Evolutionary conservation across 2,888 invertebrate genomes (phyloP), one percentile per base, ranked within the genome.

Genomic region (Papilio demoleus): DNA sequence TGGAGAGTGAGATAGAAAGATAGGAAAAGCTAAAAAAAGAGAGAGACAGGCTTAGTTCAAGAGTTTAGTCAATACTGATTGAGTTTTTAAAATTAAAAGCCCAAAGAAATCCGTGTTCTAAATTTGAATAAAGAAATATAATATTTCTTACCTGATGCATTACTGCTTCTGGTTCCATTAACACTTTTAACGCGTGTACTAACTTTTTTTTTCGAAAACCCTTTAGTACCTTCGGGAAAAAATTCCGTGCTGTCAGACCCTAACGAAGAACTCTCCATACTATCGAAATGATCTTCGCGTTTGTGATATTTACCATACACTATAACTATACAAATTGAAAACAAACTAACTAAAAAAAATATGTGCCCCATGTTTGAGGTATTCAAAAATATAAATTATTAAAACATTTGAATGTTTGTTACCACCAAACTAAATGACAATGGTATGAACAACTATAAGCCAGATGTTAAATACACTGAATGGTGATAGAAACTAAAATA

Each of bases 191-290:
- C 50, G 4, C 27, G 50, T 31, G 27, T n/a, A 27, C 53, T 56
- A 2, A 50, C 2, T 9, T 56, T 60, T 27, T 19, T 67, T 40
- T 45, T 61, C 4, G 71, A 70, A 58, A 73, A 73, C 60, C 70
- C 67, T 45, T 70, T 74, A 47, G 64, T 34, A 69, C 70, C 76
- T 9, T 34, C 63, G 19, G 74, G 73, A 40, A 67, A 73, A 2
- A 71, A 62, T 65, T 77, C 75, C 40, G 67, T 69, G 36, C 76
- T 77, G 53, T 75, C 74, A 24, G 77, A 77, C 64, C 75, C 74
- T 53, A 74, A 63, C 24, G 75, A 75, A 1, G 71, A 61, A 47
- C 62, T 73, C 27, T 65, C 67, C 9, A 68, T 45, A 40, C 63
- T 70, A 24, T 72, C 71, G 8, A 70, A 70, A 56, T 69, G 66